These are phyloP conservation scores for Malacoctenus gilli DNA, from an alignment of 2,797 vertebrate species.

Conservation along the genomic window DNA sequence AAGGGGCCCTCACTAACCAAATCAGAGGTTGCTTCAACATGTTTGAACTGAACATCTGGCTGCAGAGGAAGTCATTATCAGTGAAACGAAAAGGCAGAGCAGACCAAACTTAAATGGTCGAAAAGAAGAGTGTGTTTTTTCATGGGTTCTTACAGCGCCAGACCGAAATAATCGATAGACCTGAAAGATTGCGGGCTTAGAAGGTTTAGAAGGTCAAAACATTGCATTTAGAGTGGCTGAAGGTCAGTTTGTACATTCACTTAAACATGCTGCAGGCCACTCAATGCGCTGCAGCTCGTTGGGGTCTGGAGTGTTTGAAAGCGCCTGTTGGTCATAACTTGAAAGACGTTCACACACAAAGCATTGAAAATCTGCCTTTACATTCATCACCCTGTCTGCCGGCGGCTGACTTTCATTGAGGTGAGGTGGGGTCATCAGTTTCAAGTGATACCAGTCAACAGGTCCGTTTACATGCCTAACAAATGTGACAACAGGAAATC, in stretches of 20 bases:
- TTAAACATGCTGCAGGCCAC: slow-evolving; percentile 7
- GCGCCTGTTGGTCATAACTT: slow-evolving; percentile 12
- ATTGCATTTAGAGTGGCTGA: slow-evolving; percentile 6
- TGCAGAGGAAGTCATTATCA: slow-evolving; percentile 40
- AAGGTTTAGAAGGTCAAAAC: slow-evolving; percentile 32
- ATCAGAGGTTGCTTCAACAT: slow-evolving; percentile 47
- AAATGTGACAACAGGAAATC: no score
- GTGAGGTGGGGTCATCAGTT: no score
- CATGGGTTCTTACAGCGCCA: background rate
- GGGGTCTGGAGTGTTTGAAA: slow-evolving; percentile 12
- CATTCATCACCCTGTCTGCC: slow-evolving; percentile 9
- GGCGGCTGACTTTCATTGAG: no score
- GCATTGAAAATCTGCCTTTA: slow-evolving; percentile 1
- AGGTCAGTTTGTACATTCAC: slow-evolving; percentile 25
- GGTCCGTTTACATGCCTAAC: no score
- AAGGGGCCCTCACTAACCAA: slow-evolving; percentile 40
- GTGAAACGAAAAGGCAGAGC: slow-evolving; percentile 32
- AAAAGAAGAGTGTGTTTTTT: background rate
- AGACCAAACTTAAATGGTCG: slow-evolving; percentile 14
- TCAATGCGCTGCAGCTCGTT: slow-evolving; percentile 18
- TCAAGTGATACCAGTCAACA: no score
- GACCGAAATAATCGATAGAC: slow-evolving; percentile 35
- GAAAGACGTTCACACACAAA: slow-evolving; percentile 17
- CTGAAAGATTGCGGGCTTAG: slow-evolving; percentile 9
- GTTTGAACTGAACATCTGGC: slow-evolving; percentile 58